phyloP scores from a whole-genome alignment of 1,140 invertebrate genomes.

The Coptotermes formosanus region DNA sequence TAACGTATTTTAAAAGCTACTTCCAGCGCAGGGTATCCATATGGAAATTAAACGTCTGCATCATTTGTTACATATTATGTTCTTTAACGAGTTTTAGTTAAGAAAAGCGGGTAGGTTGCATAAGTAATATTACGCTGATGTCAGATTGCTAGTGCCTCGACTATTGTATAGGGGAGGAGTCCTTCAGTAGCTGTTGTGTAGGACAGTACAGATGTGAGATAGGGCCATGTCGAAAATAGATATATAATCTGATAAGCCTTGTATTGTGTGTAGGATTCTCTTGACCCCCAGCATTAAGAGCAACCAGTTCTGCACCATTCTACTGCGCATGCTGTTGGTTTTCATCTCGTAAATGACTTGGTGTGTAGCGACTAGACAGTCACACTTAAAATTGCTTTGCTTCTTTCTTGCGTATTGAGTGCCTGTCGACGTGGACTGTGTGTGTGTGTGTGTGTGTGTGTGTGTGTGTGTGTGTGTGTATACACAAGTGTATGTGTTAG shows the following conservation, averaged over 20 bases:
- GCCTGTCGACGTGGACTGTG: too few species aligned
- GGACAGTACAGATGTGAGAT: neutral
- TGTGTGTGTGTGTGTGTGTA: too few species aligned
- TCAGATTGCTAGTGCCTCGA: neutral
- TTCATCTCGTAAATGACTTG: neutral
- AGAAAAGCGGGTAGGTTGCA: too few species aligned
- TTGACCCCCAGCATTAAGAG: constrained; percentile 1
- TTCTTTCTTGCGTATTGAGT: too few species aligned
- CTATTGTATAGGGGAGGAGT: neutral
- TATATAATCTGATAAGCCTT: neutral
- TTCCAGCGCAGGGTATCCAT: too few species aligned
- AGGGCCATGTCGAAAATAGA: neutral
- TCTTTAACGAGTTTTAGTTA: too few species aligned
- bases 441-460: too few species aligned
- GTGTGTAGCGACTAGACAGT: neutral
- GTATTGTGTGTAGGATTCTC: neutral
- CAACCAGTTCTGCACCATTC: neutral
- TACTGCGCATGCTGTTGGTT: neutral
- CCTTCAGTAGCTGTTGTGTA: neutral
- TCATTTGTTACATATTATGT: too few species aligned
- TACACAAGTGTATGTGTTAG: too few species aligned
- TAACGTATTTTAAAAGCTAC: too few species aligned
- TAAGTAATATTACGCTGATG: neutral
- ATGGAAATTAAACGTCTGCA: too few species aligned
- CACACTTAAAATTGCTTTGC: neutral